Evolutionary conservation across 2,113 vertebrate species (phyloP).

Genomic region (Dendropsophus ebraccatus): DNA sequence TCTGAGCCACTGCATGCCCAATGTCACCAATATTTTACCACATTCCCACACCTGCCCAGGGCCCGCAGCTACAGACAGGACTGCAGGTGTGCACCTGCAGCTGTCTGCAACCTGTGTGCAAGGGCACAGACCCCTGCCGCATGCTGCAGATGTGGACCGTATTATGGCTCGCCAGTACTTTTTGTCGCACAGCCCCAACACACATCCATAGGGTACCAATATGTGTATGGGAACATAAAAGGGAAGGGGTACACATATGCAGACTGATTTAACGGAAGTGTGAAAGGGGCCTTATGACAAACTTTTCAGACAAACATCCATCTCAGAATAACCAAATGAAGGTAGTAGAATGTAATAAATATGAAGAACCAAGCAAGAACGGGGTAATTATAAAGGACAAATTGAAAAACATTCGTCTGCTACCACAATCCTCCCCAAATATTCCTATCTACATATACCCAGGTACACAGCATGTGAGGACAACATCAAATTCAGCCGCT

Average conservation of each 20-base stretch:
- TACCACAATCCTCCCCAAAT: not conserved
- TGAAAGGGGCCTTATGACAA: not conserved
- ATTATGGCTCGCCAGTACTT: too few species aligned
- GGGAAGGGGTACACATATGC: too few species aligned
- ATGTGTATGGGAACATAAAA: too few species aligned
- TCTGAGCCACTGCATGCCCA: not conserved
- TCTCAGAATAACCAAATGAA: not conserved
- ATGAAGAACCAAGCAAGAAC: not conserved
- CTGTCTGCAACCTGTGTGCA: too few species aligned
- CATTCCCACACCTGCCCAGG: too few species aligned
- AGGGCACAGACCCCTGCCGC: too few species aligned
- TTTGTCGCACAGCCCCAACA: too few species aligned
- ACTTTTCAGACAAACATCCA: not conserved
- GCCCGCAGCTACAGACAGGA: too few species aligned
- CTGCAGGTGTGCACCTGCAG: too few species aligned
- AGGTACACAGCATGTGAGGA: not conserved
- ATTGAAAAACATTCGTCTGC: not conserved
- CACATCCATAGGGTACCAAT: too few species aligned
- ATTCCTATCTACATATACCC: not conserved
- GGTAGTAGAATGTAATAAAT: not conserved
- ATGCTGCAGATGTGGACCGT: too few species aligned
- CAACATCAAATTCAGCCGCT: conserved; percentile 5
- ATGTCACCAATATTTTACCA: not conserved
- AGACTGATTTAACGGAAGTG: too few species aligned
- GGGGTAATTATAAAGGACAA: not conserved